Conservation (phyloP, 2,888 invertebrate genomes). For the Eumerus sabulonum region DNA sequence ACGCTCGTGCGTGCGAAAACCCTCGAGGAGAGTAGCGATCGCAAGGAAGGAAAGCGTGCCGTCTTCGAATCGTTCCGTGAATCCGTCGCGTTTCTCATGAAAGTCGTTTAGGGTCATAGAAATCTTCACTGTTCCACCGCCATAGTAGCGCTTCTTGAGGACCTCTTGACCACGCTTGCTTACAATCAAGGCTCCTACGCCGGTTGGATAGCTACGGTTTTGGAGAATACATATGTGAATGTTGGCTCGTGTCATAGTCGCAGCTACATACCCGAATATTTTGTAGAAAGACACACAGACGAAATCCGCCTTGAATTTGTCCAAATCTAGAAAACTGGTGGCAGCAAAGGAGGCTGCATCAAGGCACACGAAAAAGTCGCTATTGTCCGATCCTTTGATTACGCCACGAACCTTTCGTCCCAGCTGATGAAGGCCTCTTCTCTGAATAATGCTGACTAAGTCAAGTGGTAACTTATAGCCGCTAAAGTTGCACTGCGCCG, state of each 20-base stretch:
- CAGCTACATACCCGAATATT: conserved; percentile 85
- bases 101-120: conserved; percentile 86
- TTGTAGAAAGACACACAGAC: conserved; percentile 97
- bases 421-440: conserved; percentile 80
- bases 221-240: background rate
- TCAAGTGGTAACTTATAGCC: conserved; percentile 92
- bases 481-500: conserved; percentile 97
- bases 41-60: conserved; percentile 94
- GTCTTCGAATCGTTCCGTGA: conserved; percentile 95
- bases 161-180: conserved; percentile 79
- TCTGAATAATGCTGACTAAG: conserved; percentile 85
- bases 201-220: conserved; percentile 87
- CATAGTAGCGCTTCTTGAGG: conserved; percentile 86
- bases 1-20: conserved; percentile 86
- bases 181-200: conserved; percentile 93
- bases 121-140: conserved; percentile 96
- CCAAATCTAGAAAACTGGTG: conserved; percentile 88
- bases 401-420: conserved; percentile 71
- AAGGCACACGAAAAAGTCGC: conserved; percentile 86
- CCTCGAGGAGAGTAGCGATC: conserved; percentile 89
- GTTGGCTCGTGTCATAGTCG: background rate
- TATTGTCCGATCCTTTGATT: conserved; percentile 63
- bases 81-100: conserved; percentile 84
- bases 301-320: conserved; percentile 89
- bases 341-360: conserved; percentile 93